phyloP scores from a whole-genome alignment of 1,140 invertebrate species.

The Scaptomyza montana region DNA sequence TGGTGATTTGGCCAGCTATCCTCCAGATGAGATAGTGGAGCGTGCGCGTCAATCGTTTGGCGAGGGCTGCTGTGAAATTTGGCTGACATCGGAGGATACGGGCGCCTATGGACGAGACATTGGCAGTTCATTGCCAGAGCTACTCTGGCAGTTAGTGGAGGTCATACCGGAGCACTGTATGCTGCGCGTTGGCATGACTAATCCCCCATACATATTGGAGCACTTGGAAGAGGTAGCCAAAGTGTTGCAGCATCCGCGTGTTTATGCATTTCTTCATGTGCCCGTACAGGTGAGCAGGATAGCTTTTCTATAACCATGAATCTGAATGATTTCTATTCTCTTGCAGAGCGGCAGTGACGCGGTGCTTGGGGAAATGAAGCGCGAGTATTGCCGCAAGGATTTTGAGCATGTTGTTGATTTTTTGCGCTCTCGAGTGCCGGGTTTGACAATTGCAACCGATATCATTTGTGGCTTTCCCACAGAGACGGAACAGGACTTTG shows the following conservation, averaged over 20 bases:
- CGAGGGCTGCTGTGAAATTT: slow-evolving; percentile 98
- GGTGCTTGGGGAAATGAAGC: slow-evolving; percentile 97
- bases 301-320: no score
- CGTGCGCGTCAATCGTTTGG: slow-evolving; percentile 92
- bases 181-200: slow-evolving; percentile 97
- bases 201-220: slow-evolving; percentile 98
- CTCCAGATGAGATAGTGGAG: slow-evolving; percentile 91
- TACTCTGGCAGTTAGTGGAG: slow-evolving; percentile 94
- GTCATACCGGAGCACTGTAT: slow-evolving; percentile 95
- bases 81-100: slow-evolving; percentile 99
- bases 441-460: slow-evolving; percentile 97
- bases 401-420: slow-evolving; percentile 96
- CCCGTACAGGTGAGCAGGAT: slow-evolving; percentile 90
- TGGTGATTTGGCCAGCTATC: slow-evolving; percentile 97
- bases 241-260: slow-evolving; percentile 94
- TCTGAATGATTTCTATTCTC: background rate
- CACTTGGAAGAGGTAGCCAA: slow-evolving; percentile 96
- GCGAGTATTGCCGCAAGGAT: slow-evolving; percentile 95
- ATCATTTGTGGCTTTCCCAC: slow-evolving; percentile 99
- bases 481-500: slow-evolving; percentile 96
- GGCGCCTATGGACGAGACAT: slow-evolving; percentile 98
- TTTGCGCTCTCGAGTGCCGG: slow-evolving; percentile 88
- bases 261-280: slow-evolving; percentile 98
- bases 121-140: slow-evolving; percentile 92
- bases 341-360: slow-evolving; percentile 93